Evolutionary conservation across 1,140 invertebrate genomes (phyloP).

Genomic region (Drosophila lowei): DNA sequence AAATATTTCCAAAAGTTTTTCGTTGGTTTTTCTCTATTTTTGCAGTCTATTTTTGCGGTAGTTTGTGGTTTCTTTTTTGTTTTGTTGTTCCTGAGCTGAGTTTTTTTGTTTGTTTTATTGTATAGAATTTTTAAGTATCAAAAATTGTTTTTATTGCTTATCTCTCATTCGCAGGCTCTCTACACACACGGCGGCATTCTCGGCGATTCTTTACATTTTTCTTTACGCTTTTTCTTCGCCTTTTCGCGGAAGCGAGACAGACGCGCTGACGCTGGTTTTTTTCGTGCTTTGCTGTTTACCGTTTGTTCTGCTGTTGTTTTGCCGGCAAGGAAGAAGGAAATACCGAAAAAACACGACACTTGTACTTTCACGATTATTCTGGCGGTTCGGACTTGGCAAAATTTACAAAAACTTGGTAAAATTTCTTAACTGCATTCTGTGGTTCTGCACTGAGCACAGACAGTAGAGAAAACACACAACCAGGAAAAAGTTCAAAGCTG

Average conservation of each 20-base stretch:
- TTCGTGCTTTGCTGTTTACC: conserved; percentile 7
- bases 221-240: background rate
- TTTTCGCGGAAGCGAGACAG: too few relatives aligned
- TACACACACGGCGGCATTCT: conserved; percentile 53
- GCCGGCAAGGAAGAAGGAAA: conserved; percentile 27
- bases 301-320: conserved; percentile 22
- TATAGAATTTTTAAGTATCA: conserved; percentile 45
- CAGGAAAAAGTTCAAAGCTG: too few relatives aligned
- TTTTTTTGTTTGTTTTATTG: conserved; percentile 17
- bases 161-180: conserved; percentile 5
- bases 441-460: too few relatives aligned
- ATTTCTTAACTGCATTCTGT: too few relatives aligned
- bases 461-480: too few relatives aligned
- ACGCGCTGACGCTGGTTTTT: conserved; percentile 20
- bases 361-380: conserved; percentile 9
- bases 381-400: background rate
- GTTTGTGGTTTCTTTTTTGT: too few relatives aligned
- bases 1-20: conserved; percentile 40
- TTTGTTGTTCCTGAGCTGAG: conserved; percentile 40
- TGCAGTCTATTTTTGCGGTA: conserved; percentile 28
- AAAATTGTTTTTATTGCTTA: conserved; percentile 37
- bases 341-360: conserved; percentile 17
- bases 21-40: conserved; percentile 6
- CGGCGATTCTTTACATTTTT: conserved; percentile 51
- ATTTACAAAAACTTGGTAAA: too few relatives aligned